Evolutionary conservation across 2,888 invertebrate species (phyloP).

Genomic region (Mycogona germanica): DNA sequence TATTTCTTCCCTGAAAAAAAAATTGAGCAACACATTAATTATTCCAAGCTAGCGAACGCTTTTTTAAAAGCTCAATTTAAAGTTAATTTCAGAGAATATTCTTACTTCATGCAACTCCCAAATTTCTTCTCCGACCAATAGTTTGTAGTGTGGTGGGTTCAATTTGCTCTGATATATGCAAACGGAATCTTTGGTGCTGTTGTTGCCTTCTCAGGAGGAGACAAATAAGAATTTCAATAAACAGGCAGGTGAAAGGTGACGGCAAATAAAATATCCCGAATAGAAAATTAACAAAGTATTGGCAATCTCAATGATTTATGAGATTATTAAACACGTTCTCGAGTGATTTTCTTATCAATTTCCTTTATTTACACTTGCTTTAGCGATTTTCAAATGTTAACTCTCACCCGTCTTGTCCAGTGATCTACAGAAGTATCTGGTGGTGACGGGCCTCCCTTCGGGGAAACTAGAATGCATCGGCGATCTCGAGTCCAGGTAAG

Average conservation of each 20-base stretch:
- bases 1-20: conserved; percentile 60
- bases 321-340: not conserved
- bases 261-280: conserved; percentile 25
- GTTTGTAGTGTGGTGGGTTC: conserved; percentile 58
- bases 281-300: not conserved
- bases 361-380: too few species aligned
- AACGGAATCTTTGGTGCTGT: conserved; percentile 38
- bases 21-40: not conserved
- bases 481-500: conserved; percentile 73
- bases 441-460: conserved; percentile 36
- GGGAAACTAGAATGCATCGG: conserved; percentile 38
- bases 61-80: too few species aligned
- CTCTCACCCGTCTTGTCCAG: conserved; percentile 11
- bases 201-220: conserved; percentile 20
- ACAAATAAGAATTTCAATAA: not conserved
- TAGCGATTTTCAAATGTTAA: not conserved
- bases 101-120: conserved; percentile 52
- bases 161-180: conserved; percentile 48
- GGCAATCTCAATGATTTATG: too few species aligned
- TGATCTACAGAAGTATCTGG: conserved; percentile 32
- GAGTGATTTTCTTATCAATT: too few species aligned
- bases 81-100: too few species aligned
- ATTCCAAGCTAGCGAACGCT: conserved; percentile 2
- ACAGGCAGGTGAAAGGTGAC: not conserved
- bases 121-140: conserved; percentile 51